phyloP scores from a whole-genome alignment of 2,113 vertebrate species.

The Pseudorasbora parva region DNA sequence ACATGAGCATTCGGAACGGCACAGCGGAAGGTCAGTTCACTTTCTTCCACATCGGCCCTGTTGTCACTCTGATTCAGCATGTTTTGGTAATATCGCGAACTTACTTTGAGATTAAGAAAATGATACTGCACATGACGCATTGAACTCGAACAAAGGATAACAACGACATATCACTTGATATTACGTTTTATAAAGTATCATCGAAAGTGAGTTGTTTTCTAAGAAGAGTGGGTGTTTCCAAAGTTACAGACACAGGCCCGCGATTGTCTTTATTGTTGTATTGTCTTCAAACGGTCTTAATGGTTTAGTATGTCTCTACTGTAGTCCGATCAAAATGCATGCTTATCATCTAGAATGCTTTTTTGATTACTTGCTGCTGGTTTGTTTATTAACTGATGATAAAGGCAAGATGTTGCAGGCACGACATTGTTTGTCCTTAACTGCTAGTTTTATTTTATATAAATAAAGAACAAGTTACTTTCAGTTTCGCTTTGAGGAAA shows the following conservation, averaged over 20 bases:
- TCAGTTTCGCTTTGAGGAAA: conserved; percentile 39
- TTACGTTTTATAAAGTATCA: not conserved
- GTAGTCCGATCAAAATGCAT: not conserved
- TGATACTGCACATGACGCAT: not conserved
- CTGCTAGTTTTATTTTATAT: not conserved
- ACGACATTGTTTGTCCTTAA: not conserved
- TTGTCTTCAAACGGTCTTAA: not conserved
- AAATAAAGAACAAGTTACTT: not conserved
- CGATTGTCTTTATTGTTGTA: not conserved
- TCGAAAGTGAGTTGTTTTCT: not conserved
- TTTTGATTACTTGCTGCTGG: not conserved
- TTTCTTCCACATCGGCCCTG: not conserved
- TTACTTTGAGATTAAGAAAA: not conserved
- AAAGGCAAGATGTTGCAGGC: not conserved
- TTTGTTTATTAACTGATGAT: not conserved
- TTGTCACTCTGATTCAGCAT: conserved; percentile 21
- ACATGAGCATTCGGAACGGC: conserved; percentile 68
- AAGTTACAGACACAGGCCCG: conserved; percentile 3
- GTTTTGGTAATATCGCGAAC: not conserved
- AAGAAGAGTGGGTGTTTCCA: conserved; percentile 13
- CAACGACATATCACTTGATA: not conserved
- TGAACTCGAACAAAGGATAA: not conserved
- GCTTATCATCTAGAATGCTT: not conserved
- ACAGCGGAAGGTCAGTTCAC: conserved; percentile 55
- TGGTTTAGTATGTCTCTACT: not conserved